phyloP scores from a whole-genome alignment of 2,797 vertebrate species.

The Platalea minor region DNA sequence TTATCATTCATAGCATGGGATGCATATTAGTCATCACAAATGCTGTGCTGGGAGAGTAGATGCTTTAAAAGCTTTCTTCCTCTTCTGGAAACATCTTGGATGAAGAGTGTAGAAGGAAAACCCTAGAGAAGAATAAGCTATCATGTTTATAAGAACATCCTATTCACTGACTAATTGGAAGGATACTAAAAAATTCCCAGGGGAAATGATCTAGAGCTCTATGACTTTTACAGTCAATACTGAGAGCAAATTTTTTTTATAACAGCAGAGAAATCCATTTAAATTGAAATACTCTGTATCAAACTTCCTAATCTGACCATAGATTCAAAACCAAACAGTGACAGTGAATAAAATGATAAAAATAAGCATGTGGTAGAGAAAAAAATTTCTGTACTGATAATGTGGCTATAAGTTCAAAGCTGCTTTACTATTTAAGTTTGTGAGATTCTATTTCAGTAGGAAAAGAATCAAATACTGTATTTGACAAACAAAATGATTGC shows the following conservation, averaged over 20 bases:
- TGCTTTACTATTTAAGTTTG: neutral
- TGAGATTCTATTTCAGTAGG: neutral
- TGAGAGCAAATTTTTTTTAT: conserved; percentile 33
- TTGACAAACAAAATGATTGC: neutral
- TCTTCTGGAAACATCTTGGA: conserved; percentile 59
- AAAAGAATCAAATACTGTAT: neutral
- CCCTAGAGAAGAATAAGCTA: conserved; percentile 63
- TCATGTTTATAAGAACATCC: conserved; percentile 67
- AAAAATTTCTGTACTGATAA: neutral
- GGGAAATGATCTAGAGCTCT: conserved; percentile 43
- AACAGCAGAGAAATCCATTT: conserved; percentile 54
- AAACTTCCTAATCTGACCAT: conserved; percentile 52
- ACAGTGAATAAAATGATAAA: conserved; percentile 54
- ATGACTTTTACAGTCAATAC: conserved; percentile 58
- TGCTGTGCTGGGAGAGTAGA: neutral
- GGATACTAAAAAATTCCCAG: conserved; percentile 56
- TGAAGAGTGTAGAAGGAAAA: conserved; percentile 46
- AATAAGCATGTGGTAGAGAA: neutral
- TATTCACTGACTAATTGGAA: conserved; percentile 71
- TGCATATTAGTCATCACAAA: conserved; percentile 57
- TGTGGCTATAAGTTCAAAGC: neutral
- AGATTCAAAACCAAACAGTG: conserved; percentile 34
- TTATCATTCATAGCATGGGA: conserved; percentile 44
- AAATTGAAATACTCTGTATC: conserved; percentile 44
- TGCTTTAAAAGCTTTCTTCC: conserved; percentile 54